These are phyloP conservation scores for Scaptomyza hsui DNA, from an alignment of 1,140 invertebrate genomes.

Conservation along the genomic window DNA sequence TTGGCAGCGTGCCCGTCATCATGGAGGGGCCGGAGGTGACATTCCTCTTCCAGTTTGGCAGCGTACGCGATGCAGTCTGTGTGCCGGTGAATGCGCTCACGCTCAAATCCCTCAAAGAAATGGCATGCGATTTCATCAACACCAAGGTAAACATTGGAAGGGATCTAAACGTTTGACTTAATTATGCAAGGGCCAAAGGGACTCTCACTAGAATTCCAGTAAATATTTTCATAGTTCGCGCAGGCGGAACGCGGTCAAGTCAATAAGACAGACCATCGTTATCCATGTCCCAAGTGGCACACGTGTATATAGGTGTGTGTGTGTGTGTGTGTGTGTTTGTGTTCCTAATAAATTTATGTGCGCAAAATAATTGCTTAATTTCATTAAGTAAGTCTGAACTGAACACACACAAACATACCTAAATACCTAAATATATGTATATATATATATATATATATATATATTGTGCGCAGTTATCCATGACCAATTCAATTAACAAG, in stretches of 20 bases:
- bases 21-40: constrained; percentile 92
- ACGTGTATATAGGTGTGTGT: background rate
- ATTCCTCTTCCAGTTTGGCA: constrained; percentile 97
- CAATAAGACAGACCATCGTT: constrained; percentile 35
- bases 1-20: constrained; percentile 72
- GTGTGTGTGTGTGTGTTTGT: constrained; percentile 16
- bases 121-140: constrained; percentile 97
- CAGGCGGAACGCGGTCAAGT: constrained; percentile 56
- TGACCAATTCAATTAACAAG: constrained; percentile 75
- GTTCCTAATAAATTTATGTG: constrained; percentile 71
- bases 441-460: constrained; percentile 9
- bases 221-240: constrained; percentile 44
- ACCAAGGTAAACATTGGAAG: constrained; percentile 89
- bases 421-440: constrained; percentile 7
- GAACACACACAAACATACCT: constrained; percentile 29
- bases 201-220: constrained; percentile 22
- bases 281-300: background rate
- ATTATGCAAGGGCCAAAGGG: constrained; percentile 63
- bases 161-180: constrained; percentile 45
- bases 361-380: constrained; percentile 74
- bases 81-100: constrained; percentile 92
- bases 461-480: constrained; percentile 46
- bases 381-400: constrained; percentile 70
- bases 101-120: constrained; percentile 95
- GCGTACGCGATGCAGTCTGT: constrained; percentile 94